These are phyloP conservation scores for Musca domestica DNA, from an alignment of 1,140 invertebrate species.

Conservation along the genomic window DNA sequence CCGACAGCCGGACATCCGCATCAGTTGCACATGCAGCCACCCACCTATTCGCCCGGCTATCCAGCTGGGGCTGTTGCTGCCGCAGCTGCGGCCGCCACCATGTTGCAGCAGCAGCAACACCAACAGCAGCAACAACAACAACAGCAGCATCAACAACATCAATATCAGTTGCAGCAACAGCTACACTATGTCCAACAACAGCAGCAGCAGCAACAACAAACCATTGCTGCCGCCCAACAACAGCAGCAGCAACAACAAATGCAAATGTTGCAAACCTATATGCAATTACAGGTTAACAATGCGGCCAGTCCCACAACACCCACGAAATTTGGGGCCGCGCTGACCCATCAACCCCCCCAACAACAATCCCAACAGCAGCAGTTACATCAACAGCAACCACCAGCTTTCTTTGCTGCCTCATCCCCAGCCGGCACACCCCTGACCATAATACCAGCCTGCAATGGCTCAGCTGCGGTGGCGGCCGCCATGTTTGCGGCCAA, in stretches of 20 bases:
- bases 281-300: conserved; percentile 50
- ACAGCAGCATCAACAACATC: conserved; percentile 29
- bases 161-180: conserved; percentile 36
- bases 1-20: conserved; percentile 48
- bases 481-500: conserved; percentile 44
- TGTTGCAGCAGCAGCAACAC: conserved; percentile 28
- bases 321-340: conserved; percentile 35
- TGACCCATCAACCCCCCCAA: background rate
- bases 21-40: conserved; percentile 45
- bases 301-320: conserved; percentile 36
- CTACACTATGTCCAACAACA: conserved; percentile 36
- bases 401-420: conserved; percentile 28
- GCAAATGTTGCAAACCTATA: conserved; percentile 50
- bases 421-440: conserved; percentile 30
- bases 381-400: conserved; percentile 24
- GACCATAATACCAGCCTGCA: conserved; percentile 42
- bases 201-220: conserved; percentile 27
- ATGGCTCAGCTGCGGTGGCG: conserved; percentile 40
- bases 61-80: conserved; percentile 46
- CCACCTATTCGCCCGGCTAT: conserved; percentile 45
- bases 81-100: conserved; percentile 43
- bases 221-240: conserved; percentile 31
- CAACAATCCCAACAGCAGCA: conserved; percentile 21
- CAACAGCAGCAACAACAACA: conserved; percentile 30
- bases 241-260: conserved; percentile 34